Conservation (phyloP, 2,888 invertebrate genomes). For the Neuroscelio doddi region DNA sequence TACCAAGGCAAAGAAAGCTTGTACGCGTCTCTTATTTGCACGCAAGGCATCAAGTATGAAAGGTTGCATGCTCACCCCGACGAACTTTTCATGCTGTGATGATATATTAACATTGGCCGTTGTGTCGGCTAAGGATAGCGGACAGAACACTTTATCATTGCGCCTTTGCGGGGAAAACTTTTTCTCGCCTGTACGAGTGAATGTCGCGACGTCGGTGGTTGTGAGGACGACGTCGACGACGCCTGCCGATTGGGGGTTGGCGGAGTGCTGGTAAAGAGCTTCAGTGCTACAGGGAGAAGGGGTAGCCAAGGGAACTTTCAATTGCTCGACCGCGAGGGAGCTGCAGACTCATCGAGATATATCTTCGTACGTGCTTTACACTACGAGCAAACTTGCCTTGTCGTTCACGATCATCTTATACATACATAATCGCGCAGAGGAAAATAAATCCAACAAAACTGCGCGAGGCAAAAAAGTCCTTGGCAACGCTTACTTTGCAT, state of each 20-base stretch:
- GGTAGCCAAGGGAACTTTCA: constrained; percentile 39
- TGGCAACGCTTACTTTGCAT: too few relatives aligned
- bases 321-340: constrained; percentile 49
- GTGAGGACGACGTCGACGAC: constrained; percentile 3
- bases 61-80: constrained; percentile 22
- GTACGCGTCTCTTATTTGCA: constrained; percentile 34
- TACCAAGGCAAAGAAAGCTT: too few relatives aligned
- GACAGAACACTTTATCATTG: constrained; percentile 32
- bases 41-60: constrained; percentile 31
- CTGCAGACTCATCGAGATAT: constrained; percentile 48
- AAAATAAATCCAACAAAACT: too few relatives aligned
- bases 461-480: too few relatives aligned
- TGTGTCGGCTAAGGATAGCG: constrained; percentile 19
- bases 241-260: constrained; percentile 32
- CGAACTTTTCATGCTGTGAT: constrained; percentile 34
- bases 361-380: constrained; percentile 47
- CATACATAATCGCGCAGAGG: too few relatives aligned
- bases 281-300: constrained; percentile 17
- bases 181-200: constrained; percentile 30
- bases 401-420: constrained; percentile 13
- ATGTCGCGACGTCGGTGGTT: constrained; percentile 29
- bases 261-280: constrained; percentile 40
- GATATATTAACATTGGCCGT: constrained; percentile 31
- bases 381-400: constrained; percentile 16
- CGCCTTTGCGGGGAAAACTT: constrained; percentile 30